Percentiles rank a stretch among this genome's conserved stretches.
phyloP scores from a whole-genome alignment of 2,797 vertebrate genomes.

The Sebastes kiyomatsui region DNA sequence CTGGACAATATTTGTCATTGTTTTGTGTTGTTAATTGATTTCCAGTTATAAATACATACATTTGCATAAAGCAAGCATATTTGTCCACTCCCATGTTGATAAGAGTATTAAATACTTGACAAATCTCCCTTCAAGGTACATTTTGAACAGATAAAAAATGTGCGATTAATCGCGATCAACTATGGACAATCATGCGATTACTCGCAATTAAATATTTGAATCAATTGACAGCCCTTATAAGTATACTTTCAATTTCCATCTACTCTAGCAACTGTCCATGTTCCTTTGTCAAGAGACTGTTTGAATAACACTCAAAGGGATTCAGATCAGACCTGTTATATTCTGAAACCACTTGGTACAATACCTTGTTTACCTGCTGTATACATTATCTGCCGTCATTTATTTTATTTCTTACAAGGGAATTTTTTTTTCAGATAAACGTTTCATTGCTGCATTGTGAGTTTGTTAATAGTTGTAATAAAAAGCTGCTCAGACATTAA shows the following conservation, averaged over 20 bases:
- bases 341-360: background rate
- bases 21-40: too few relatives aligned
- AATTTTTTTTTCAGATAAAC: conserved; percentile 8
- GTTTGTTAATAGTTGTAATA: conserved; percentile 5
- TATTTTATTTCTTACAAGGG: conserved; percentile 1
- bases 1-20: too few relatives aligned
- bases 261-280: background rate
- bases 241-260: background rate
- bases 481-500: conserved; percentile 8
- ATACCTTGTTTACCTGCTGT: conserved; percentile 10
- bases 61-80: too few relatives aligned
- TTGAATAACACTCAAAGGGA: background rate
- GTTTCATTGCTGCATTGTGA: background rate
- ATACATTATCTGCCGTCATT: background rate
- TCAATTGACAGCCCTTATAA: too few relatives aligned
- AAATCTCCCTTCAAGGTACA: too few relatives aligned
- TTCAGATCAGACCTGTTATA: background rate
- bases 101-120: too few relatives aligned
- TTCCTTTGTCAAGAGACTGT: background rate
- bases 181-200: too few relatives aligned
- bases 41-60: too few relatives aligned
- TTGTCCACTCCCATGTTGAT: too few relatives aligned
- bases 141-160: too few relatives aligned
- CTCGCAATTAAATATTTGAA: too few relatives aligned
- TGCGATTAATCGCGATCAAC: too few relatives aligned